Base-by-base conservation (phyloP, 2,888 invertebrate genomes). In the Zygothrica quintamaculata region DNA sequence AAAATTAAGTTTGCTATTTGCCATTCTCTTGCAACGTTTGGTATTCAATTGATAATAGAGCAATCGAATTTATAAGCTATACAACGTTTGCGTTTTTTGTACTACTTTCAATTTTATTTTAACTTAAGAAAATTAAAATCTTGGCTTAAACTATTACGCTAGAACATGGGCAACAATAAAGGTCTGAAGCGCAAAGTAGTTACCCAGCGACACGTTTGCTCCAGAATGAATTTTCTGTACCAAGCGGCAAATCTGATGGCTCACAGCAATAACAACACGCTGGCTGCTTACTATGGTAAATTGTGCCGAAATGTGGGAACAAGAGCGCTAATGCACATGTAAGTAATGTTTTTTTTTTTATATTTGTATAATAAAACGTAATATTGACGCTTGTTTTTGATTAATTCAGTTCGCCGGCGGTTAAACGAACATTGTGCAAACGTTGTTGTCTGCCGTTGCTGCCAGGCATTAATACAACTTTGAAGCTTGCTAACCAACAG, bases 171-270 rank as follows among this genome's bases (percentile, higher is more conserved):
- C 1, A 71, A 57, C 42, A 67, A 65, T 22, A 72, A 84, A 4
- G 34, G 37, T 6, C 78, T 9, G 4, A 29, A 70, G 6, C 56
- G 58, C 1, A 78, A 81, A 39, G 3, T 55, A 1, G 9, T 76
- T 3, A 34, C 58, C 3, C 87, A 87, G 36, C 66, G 67, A 1
- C 68, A 66, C 7, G 64, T 66, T 1, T 65, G 59, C 34, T 77
- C 75, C 5, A 73, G 87, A 13, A 91, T 91, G 88, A 91, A 91
- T 50, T 91, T 89, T 29, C 70, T 91, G 0, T 91, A 90, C 59
- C 91, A 91, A 69, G 91, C 91, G 0, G 88, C 91, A 0, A 72
- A 84, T 47, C 42, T 90, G 2, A 90, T 91, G 89, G 89, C 90
- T 1, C 84, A 81, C 0, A 78, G 61, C 53, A 82, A 73, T 33